Base-by-base conservation (phyloP, 2,113 vertebrate species). In the Aix galericulata region DNA sequence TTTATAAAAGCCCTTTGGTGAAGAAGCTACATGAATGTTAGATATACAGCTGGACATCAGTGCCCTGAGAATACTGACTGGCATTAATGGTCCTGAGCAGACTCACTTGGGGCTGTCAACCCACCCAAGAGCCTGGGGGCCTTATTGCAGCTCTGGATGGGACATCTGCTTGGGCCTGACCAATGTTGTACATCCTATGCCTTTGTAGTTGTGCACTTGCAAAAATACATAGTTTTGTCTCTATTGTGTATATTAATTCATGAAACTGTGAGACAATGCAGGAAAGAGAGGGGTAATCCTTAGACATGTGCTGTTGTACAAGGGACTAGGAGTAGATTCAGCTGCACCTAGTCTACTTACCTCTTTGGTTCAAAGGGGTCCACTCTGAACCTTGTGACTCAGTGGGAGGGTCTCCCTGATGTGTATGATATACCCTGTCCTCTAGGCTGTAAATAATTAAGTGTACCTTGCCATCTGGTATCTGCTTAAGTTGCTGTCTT, bases 71-170 rank as follows among this genome's bases (percentile, higher is more conserved):
- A 9, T 4, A 21, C 40, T 81, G 78, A n/a, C 64, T 56, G 46
- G 3, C 8, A 27, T 74, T 81, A 77, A 62, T 22, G 10, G 5
- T 25, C 17, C 11, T 78, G 52, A 78, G 2, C 22, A 58, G 6
- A 11, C 18, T 84, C 64, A 63, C 31, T 23, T 50, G 23, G 13
- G 14, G 73, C n/a, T 8, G 3, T 5, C 4, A 29, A 5, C 46
- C 8, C 12, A 44, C 21, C 5, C 29, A 4, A 40, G 42, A 63
- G 27, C 9, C n/a, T 22, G 11, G 7, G 9, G 3, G 3, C 10
- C 31, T 26, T 9, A 42, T 22, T 69, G 46, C 34, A 60, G 22
- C 34, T 66, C 29, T 31, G 0, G 0, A 26, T 0, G 0, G 14
- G 27, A 7, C 22, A 31, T 22, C 29, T 55, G 16, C 16, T 13